Base-by-base conservation (phyloP, 2,888 invertebrate genomes). In the Prosopocoilus inquinatus region DNA sequence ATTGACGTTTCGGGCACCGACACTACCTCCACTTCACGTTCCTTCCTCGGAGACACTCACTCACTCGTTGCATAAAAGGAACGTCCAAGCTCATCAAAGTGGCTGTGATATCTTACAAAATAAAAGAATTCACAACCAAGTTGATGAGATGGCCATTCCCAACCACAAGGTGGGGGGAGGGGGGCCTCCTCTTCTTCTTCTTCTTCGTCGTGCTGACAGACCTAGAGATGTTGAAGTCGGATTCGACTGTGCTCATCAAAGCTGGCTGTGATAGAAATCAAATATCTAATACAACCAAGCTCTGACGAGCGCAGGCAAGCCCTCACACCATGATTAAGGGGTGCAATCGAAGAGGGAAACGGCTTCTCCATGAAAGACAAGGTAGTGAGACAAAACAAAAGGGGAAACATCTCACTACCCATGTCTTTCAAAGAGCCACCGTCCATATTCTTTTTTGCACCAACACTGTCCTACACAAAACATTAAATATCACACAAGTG, bases 401-500 rank as follows among this genome's bases (percentile, higher is more conserved):
- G 76, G 77, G 80, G 78, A 78, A 81, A 81, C 94, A 94, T 94
- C 94, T 95, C 95, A 90, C 93, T 94, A 95, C 94, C 90, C 92
- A 91, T 91, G 95, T 95, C 94, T 95, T 94, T 94, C 94, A 94
- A 79, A 81, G 76, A 81, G 87, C 78, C 82, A 79, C 71, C 69
- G 69, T 63, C 48, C 57, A 43, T 7, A 46, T 44, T 58, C 34
- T 44, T 50, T 53, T 46, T 48, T 45, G 41, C 28, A 43, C 4
- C 20, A 16, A 15, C 32, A 49, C 9, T 9, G 5, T 47, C 9
- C 9, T n/a, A 34, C 28, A 35, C 38, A 54, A n/a, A 35, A 39
- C 7, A 47, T 41, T 3, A n/a, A n/a, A n/a, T n/a, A n/a, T n/a
- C n/a, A n/a, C n/a, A n/a, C n/a, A n/a, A n/a, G n/a, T n/a, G n/a